Evolutionary conservation across 1,140 invertebrate genomes (phyloP), one percentile per base, ranked within the genome.

Genomic region (Rhagoletis zephyria): DNA sequence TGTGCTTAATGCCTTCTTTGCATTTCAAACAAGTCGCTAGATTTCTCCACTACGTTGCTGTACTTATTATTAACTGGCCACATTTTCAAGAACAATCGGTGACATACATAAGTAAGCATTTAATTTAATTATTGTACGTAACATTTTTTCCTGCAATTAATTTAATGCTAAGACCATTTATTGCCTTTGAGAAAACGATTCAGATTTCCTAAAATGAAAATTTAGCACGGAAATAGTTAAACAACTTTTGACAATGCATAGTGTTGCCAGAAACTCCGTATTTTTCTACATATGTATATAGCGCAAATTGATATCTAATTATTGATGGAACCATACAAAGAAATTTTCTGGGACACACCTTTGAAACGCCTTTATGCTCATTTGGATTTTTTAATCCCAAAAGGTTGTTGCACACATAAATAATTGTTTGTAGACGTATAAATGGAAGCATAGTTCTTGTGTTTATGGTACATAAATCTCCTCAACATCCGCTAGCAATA

Each of bases 91-190:
- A 19, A 19, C 48, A 81, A 56, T 7, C 1, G 48, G 16, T 81
- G 74, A 81, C 74, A 81, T 81, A 81, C 74, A 81, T 81, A 81
- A 81, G 42, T 48, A 45, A 56, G 7, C 45, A 81, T 56, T 63
- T 63, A 81, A n/a, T 81, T 59, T 81, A 12, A n/a, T 81, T 81
- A 12, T 30, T 63, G 7, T 63, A 63, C 61, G 61, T 14, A 63
- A 63, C 61, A 63, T 63, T 63, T 12, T 4, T 14, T 12, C 16
- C n/a, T 74, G 1, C 9, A 30, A 81, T 30, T 56, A 9, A 56
- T 67, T 40, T 4, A 30, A 9, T 56, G 74, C 19, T 81, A 81
- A 81, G 67, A 14, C 42, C 56, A 56, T 56, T 19, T n/a, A 56
- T 81, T 81, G 48, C 14, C 45, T 56, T 30, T 12, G 16, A 10